Evolutionary conservation across 2,888 invertebrate genomes (phyloP), one percentile per base, ranked within the genome.

Genomic region (Galerucella calmariensis): DNA sequence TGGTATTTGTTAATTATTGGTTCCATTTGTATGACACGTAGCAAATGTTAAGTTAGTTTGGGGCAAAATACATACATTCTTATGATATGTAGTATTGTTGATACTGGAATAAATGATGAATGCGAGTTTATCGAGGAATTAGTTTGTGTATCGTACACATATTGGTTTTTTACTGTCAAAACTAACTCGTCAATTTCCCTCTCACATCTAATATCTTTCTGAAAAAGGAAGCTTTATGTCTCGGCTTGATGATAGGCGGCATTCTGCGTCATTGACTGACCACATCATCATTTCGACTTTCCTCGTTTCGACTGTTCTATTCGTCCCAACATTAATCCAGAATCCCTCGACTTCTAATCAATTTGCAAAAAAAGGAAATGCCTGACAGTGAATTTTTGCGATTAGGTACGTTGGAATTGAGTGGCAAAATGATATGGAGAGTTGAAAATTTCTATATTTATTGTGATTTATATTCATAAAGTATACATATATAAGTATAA

Each of bases 281-380:
- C 74, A 65, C 74, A 62, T 70, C 74, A 67, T 74, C 74, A 74
- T n/a, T 74, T 69, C 20, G 68, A 62, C 62, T 62, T 35, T 62
- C 41, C 27, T 10, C 58, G 58, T 58, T 56, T 56, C 59, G 5
- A 27, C 53, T 63, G n/a, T 41, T n/a, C 62, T 41, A 14, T 41
- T 63, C 63, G 10, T 24, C 41, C 16, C 46, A 44, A 16, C 63
- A 35, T 63, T 44, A 63, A 63, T 63, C 16, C 11, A 16, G 20
- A 44, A 41, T 44, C 41, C n/a, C 35, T 12, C 46, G 46, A 16
- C 24, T 59, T 59, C 59, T 27, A 35, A 59, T 27, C 24, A 59
- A 59, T 59, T 24, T 59, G 27, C n/a, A 24, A 59, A 59, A 35
- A 59, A 59, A 27, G 59, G 27, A 59, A 59, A 59, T 59, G 24